Conservation (phyloP, 1,140 invertebrate species). For the Bombus sibiricus region DNA sequence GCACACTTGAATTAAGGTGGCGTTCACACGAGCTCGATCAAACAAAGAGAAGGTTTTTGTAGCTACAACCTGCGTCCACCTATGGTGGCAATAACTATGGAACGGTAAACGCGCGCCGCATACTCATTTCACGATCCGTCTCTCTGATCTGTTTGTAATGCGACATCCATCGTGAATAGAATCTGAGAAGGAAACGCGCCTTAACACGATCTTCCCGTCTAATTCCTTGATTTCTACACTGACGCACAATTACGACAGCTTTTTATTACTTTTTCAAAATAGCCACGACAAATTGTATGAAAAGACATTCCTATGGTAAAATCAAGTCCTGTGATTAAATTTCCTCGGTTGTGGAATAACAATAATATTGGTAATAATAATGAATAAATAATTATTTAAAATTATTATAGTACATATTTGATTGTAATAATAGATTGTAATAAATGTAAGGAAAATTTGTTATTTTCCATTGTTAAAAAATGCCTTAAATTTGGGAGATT, state of each 20-base stretch:
- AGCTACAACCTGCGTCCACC: not conserved
- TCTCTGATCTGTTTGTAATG: slow-evolving; percentile 55
- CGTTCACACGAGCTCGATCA: slow-evolving; percentile 48
- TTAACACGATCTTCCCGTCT: slow-evolving; percentile 10
- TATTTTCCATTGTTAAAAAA: too few species aligned
- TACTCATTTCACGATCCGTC: slow-evolving; percentile 36
- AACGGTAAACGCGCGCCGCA: slow-evolving; percentile 54
- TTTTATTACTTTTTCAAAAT: slow-evolving; percentile 5
- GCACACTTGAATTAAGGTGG: slow-evolving; percentile 63
- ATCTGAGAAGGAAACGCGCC: slow-evolving; percentile 15
- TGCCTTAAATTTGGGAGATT: too few species aligned
- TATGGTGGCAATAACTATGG: slow-evolving; percentile 28
- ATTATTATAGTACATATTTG: too few species aligned
- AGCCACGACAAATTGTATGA: not conserved
- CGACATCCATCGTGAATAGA: slow-evolving; percentile 31
- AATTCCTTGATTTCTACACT: slow-evolving; percentile 2
- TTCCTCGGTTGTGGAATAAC: too few species aligned
- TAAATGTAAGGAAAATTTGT: too few species aligned
- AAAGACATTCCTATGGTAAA: too few species aligned
- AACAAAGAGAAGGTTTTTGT: slow-evolving; percentile 52
- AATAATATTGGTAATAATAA: too few species aligned
- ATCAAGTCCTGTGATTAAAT: not conserved
- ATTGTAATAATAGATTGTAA: too few species aligned
- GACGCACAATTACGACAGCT: not conserved
- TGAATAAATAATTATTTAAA: not conserved